Evolutionary conservation across 2,797 vertebrate genomes (phyloP).

Genomic region (Melanotaenia pygmaea): DNA sequence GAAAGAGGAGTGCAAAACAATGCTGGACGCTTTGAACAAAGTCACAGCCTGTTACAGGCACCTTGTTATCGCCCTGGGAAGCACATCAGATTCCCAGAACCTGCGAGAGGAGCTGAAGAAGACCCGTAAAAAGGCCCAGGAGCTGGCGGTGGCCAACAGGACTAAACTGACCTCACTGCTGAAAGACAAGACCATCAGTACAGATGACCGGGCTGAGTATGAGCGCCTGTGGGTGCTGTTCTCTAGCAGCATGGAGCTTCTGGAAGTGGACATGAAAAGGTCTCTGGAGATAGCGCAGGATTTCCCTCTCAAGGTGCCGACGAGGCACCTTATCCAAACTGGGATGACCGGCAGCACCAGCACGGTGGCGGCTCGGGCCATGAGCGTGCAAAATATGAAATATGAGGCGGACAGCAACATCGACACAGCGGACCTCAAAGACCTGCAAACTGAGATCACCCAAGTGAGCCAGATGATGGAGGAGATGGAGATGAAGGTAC

Average conservation of each 20-base stretch:
- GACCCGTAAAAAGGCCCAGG: slow-evolving; percentile 94
- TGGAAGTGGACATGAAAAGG: slow-evolving; percentile 96
- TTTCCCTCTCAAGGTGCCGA: slow-evolving; percentile 92
- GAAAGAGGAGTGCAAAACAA: slow-evolving; percentile 94
- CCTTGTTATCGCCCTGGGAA: slow-evolving; percentile 92
- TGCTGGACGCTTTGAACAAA: slow-evolving; percentile 94
- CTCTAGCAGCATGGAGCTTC: slow-evolving; percentile 94
- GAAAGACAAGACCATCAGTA: slow-evolving; percentile 88
- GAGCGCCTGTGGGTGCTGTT: slow-evolving; percentile 98
- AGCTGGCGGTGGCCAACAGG: slow-evolving; percentile 90
- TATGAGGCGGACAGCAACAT: slow-evolving; percentile 90
- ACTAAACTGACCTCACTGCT: slow-evolving; percentile 89
- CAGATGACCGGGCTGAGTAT: slow-evolving; percentile 91
- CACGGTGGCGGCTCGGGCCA: slow-evolving; percentile 90
- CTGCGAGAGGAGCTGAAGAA: slow-evolving; percentile 93
- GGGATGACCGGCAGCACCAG: slow-evolving; percentile 93
- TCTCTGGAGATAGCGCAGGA: slow-evolving; percentile 92
- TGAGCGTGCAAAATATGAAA: slow-evolving; percentile 94
- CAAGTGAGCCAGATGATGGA: slow-evolving; percentile 95
- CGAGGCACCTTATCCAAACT: slow-evolving; percentile 92
- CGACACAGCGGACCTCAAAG: slow-evolving; percentile 89
- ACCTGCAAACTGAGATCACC: slow-evolving; percentile 90
- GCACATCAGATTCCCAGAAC: slow-evolving; percentile 95
- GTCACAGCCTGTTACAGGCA: slow-evolving; percentile 96
- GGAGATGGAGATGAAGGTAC: slow-evolving; percentile 99